Conservation (phyloP, 2,113 vertebrate genomes). For the Prinia subflava region DNA sequence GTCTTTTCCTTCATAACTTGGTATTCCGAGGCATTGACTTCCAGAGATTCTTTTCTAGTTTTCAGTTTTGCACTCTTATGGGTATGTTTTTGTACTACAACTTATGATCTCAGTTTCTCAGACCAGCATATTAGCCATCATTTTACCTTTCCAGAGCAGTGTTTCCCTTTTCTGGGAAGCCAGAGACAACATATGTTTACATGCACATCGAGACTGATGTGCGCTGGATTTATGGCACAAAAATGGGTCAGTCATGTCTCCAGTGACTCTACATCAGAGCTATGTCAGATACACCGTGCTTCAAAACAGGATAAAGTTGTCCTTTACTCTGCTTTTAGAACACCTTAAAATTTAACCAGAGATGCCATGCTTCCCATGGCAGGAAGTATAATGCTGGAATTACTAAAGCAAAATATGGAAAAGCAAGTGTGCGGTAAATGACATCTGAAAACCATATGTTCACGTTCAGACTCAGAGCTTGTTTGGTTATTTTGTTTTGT, state of each 20-base stretch:
- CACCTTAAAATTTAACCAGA: not conserved
- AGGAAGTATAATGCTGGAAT: not conserved
- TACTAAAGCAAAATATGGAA: not conserved
- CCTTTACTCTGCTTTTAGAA: not conserved
- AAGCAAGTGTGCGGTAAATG: not conserved
- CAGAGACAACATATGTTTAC: not conserved
- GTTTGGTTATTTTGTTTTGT: not conserved
- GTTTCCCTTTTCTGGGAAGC: not conserved
- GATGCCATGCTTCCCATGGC: not conserved
- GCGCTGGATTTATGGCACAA: not conserved
- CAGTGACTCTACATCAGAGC: not conserved
- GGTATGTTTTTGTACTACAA: not conserved
- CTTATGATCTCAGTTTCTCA: not conserved
- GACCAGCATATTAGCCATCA: not conserved
- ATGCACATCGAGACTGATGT: rapidly evolving
- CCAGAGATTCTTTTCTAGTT: not conserved
- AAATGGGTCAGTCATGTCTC: not conserved
- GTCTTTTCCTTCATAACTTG: not conserved
- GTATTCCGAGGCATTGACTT: not conserved
- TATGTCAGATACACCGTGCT: not conserved
- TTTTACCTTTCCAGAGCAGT: not conserved
- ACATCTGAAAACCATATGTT: not conserved
- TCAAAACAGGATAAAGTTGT: not conserved
- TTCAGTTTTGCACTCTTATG: not conserved
- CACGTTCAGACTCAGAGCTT: not conserved